A percentile compares a stretch with the other conserved stretches of the same genome.
These are phyloP conservation scores for Ascidia mentula DNA, from an alignment of 23 tunicate genomes.

Conservation along the genomic window DNA sequence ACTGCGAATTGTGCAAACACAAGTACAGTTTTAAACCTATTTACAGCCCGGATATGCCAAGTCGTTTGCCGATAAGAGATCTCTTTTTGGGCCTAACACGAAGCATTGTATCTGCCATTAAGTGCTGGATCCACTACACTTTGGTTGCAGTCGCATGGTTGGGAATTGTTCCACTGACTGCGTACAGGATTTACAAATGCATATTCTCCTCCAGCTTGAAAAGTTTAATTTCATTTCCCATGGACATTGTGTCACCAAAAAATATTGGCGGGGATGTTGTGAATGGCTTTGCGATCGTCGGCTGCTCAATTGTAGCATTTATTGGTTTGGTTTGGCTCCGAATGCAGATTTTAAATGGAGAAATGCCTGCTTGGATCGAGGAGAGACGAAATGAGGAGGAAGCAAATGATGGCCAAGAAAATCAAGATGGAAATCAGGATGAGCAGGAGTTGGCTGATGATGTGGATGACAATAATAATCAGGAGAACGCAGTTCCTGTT, in stretches of 20 bases:
- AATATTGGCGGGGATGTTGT: slow-evolving; percentile 58
- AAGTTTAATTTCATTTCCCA: slow-evolving; percentile 50
- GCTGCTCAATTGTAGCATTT: slow-evolving; percentile 71
- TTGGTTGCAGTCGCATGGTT: slow-evolving; percentile 90
- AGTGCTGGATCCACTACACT: slow-evolving; percentile 92
- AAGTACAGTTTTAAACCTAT: slow-evolving; percentile 90
- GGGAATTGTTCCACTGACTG: slow-evolving; percentile 84
- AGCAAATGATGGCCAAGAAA: slow-evolving; percentile 26
- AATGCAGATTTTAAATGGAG: slow-evolving; percentile 83
- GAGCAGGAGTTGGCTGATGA: slow-evolving; percentile 11
- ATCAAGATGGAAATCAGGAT: slow-evolving; percentile 14
- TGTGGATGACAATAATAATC: slow-evolving; percentile 23
- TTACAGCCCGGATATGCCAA: slow-evolving; percentile 86
- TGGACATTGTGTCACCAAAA: slow-evolving; percentile 64
- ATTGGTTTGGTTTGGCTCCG: slow-evolving; percentile 68
- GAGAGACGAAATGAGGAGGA: slow-evolving; percentile 19
- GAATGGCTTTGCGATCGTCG: slow-evolving; percentile 69
- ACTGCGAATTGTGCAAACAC: slow-evolving; percentile 87
- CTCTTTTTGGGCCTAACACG: slow-evolving; percentile 45
- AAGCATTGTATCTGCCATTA: slow-evolving; percentile 67
- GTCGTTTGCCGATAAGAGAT: slow-evolving; percentile 61
- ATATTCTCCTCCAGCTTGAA: slow-evolving; percentile 59
- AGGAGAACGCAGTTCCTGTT: background rate
- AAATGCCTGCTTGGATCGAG: slow-evolving; percentile 62
- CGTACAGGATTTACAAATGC: slow-evolving; percentile 66